A percentile compares a stretch with the other conserved stretches of the same genome.
These are phyloP conservation scores for Campoletis raptor DNA, from an alignment of 2,888 invertebrate species.

Conservation along the genomic window DNA sequence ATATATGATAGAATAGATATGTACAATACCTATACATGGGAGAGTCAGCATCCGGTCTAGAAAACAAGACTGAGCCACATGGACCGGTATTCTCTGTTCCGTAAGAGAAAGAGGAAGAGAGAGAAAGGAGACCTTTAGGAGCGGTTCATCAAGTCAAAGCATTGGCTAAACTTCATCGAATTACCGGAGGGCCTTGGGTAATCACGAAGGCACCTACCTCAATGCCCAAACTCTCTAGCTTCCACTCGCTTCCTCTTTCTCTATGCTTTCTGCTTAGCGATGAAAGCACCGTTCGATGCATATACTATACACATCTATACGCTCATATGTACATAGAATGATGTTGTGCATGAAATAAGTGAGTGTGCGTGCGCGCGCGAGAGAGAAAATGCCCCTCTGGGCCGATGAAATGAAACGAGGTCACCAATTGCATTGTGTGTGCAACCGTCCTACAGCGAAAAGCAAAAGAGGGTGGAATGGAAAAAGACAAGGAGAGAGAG, in stretches of 20 bases:
- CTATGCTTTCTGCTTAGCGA: conserved; percentile 37
- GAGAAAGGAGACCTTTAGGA: conserved; percentile 47
- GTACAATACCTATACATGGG: conserved; percentile 26
- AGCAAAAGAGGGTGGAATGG: conserved; percentile 15
- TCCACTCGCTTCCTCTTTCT: conserved; percentile 14
- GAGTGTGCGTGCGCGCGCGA: conserved; percentile 19
- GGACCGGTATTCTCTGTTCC: conserved; percentile 5
- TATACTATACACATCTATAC: conserved; percentile 22
- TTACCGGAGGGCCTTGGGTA: conserved; percentile 70
- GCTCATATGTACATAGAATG: neutral
- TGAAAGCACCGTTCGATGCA: conserved; percentile 29
- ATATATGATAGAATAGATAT: conserved; percentile 10
- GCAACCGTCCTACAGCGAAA: conserved; percentile 57
- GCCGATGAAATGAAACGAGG: conserved; percentile 73
- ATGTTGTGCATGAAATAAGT: conserved; percentile 35
- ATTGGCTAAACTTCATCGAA: conserved; percentile 73
- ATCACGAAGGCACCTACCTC: conserved; percentile 60
- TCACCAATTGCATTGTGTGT: conserved; percentile 76
- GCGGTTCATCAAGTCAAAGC: conserved; percentile 73
- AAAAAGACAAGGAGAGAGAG: neutral
- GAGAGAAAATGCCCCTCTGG: conserved; percentile 56
- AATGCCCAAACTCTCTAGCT: conserved; percentile 23
- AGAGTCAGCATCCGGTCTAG: conserved; percentile 60
- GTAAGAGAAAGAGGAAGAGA: conserved; percentile 19
- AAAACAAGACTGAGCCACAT: conserved; percentile 46